Base-by-base conservation (phyloP, 2,888 invertebrate genomes). In the Patella ulyssiponensis region DNA sequence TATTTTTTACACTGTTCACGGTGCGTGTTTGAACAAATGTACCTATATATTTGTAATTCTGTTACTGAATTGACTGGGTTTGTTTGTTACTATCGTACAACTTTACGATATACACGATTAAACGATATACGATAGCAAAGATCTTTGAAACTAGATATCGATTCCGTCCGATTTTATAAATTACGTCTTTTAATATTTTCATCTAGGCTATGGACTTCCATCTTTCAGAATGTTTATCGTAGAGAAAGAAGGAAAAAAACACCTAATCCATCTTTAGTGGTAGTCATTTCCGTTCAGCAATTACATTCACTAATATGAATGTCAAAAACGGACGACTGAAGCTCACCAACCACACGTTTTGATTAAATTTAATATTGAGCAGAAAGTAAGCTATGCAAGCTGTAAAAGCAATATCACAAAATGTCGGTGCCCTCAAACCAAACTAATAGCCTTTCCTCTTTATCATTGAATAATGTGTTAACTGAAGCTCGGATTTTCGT, bases 381-480 rank as follows among this genome's bases (percentile, higher is more conserved):
- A 64, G 64, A 64, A 23, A 64, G 23, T 23, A 64, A 64, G 64
- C 64, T 9, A 64, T 20, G 23, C 20, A 64, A 23, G 23, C 20
- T 12, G 20, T 64, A 64, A 23, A 64, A 64, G 64, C 64, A 23
- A 64, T 64, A 64, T 64, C 64, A 64, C 64, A 64, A 64, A 23
- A 23, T 64, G 64, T 20, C 64, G 23, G 20, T 64, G 23, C 64
- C 11, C 20, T 20, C 14, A 20, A 20, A 20, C 23, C 23, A 64
- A 64, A 64, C 64, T 64, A 88, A 80, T 95, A 95, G 86, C 95
- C 95, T 87, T 95, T 95, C 85, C 96, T 94, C 86, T 96, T 94
- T 87, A 96, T 95, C 88, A 96, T 96, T 74, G 96, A 96, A 91
- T 96, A 96, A 92, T 96, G 96, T 79, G 96, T 96, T 93, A 96